phyloP scores from a whole-genome alignment of 2,113 vertebrate genomes.

The Protomyctophum bolini region DNA sequence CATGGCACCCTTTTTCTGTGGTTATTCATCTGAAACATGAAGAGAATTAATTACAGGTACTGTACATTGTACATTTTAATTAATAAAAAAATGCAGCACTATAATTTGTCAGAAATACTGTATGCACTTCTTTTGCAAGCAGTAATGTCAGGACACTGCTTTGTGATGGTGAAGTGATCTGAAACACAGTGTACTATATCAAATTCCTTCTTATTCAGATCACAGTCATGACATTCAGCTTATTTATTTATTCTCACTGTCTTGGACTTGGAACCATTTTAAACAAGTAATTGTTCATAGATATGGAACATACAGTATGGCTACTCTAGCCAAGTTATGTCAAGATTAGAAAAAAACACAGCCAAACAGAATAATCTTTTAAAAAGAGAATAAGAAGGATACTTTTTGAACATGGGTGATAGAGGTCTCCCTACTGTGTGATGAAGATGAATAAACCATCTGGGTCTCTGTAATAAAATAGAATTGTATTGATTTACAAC shows the following conservation, averaged over 20 bases:
- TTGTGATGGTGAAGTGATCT: not conserved
- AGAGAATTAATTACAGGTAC: slow-evolving; percentile 59
- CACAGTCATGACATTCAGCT: not conserved
- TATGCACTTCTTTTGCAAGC: not conserved
- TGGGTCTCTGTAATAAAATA: not conserved
- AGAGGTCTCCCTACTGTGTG: not conserved
- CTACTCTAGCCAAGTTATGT: slow-evolving; percentile 38
- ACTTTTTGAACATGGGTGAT: not conserved
- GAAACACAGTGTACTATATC: not conserved
- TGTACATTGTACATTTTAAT: slow-evolving; percentile 48
- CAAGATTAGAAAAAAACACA: slow-evolving; percentile 4
- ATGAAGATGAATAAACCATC: not conserved
- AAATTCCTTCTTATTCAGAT: not conserved
- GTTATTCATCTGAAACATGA: slow-evolving; percentile 62
- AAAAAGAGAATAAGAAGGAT: not conserved
- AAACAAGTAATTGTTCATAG: slow-evolving; percentile 17
- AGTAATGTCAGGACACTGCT: no score
- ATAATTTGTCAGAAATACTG: slow-evolving; percentile 8
- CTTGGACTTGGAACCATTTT: not conserved
- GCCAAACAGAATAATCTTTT: not conserved
- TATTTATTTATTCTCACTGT: no score
- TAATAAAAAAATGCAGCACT: slow-evolving; percentile 25
- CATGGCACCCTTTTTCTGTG: slow-evolving; percentile 56
- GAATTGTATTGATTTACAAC: not conserved
- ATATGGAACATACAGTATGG: slow-evolving; percentile 3